Evolutionary conservation across 2,888 invertebrate genomes (phyloP).

Genomic region (Polietes domitor): DNA sequence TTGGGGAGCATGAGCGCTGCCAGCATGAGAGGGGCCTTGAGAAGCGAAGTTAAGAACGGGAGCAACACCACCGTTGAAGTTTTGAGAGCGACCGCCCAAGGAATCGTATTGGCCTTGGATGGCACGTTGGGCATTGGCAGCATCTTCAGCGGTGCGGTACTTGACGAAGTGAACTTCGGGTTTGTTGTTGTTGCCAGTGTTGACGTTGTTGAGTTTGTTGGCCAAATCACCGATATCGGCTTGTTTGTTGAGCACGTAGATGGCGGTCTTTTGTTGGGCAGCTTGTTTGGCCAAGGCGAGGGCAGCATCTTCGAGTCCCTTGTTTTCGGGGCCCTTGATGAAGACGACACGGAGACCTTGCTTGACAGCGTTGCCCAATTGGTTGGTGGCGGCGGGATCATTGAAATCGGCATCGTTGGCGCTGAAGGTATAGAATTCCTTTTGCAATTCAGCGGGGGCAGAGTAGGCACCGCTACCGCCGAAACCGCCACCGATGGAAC

Average conservation of each 20-base stretch:
- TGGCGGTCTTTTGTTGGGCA: slow-evolving; percentile 75
- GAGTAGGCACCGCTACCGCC: slow-evolving; percentile 30
- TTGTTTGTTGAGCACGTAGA: slow-evolving; percentile 71
- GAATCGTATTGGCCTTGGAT: slow-evolving; percentile 77
- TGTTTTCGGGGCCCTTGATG: slow-evolving; percentile 70
- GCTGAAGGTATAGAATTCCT: slow-evolving; percentile 77
- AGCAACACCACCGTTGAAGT: slow-evolving; percentile 74
- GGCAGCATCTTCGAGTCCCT: slow-evolving; percentile 76
- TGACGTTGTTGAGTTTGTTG: slow-evolving; percentile 71
- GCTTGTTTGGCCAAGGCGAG: slow-evolving; percentile 74
- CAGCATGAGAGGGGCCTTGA: slow-evolving; percentile 69
- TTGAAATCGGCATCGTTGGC: slow-evolving; percentile 78
- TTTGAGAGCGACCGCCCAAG: slow-evolving; percentile 71
- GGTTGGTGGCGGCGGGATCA: slow-evolving; percentile 71
- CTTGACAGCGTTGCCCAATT: slow-evolving; percentile 72
- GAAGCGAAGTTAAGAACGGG: slow-evolving; percentile 77
- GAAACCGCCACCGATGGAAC: slow-evolving; percentile 49
- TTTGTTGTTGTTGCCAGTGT: slow-evolving; percentile 32
- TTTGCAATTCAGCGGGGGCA: slow-evolving; percentile 73
- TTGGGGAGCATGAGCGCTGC: slow-evolving; percentile 32
- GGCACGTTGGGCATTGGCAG: slow-evolving; percentile 75
- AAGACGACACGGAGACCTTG: slow-evolving; percentile 78
- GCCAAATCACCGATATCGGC: slow-evolving; percentile 74
- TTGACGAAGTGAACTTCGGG: slow-evolving; percentile 79
- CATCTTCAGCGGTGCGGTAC: slow-evolving; percentile 78